Base-by-base conservation (phyloP, 2,888 invertebrate genomes). In the Pachycephus smyrnensis region DNA sequence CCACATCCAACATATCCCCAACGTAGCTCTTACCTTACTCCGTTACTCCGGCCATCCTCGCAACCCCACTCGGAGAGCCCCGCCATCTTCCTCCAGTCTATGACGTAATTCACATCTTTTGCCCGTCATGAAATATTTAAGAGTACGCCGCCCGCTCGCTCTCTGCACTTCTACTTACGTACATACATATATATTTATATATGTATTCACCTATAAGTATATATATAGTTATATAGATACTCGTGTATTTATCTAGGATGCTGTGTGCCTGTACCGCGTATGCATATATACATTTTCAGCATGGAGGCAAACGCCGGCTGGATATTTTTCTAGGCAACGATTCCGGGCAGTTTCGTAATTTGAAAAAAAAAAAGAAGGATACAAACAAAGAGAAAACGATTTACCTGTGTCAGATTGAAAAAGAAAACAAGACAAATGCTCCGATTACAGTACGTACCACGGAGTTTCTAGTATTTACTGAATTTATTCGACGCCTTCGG, bases 41-140 rank as follows among this genome's bases (percentile, higher is more conserved):
- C 76, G 68, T 69, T 71, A 78, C 79, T 77, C 77, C 71, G 31
- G 15, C n/a, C 80, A 79, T 76, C 81, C 80, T 71, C 73, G 12
- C 31, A 9, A 15, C 31, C 31, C 32, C 36, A 74, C 40, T 77
- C 37, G 35, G 77, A 31, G 74, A 79, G 31, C 32, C 75, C 68
- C 81, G 81, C 81, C 84, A 83, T 84, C 82, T 85, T 84, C 80
- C 80, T 76, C 30, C 83, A 68, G 81, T 83, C 84, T 83, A 83
- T 83, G 83, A 84, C 83, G 85, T 85, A 85, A 86, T 87, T 88
- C 86, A 84, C 86, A 85, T 88, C 86, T 85, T 87, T 84, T 84
- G 83, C 82, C 83, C 84, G 82, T 84, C 86, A 86, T 89, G 86
- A 87, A 89, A 88, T 88, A 89, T 89, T 87, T 86, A 88, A 88